Evolutionary conservation across 35 echinoderm and acorn worm species (phyloP).

Genomic region (Lytechinus variegatus): DNA sequence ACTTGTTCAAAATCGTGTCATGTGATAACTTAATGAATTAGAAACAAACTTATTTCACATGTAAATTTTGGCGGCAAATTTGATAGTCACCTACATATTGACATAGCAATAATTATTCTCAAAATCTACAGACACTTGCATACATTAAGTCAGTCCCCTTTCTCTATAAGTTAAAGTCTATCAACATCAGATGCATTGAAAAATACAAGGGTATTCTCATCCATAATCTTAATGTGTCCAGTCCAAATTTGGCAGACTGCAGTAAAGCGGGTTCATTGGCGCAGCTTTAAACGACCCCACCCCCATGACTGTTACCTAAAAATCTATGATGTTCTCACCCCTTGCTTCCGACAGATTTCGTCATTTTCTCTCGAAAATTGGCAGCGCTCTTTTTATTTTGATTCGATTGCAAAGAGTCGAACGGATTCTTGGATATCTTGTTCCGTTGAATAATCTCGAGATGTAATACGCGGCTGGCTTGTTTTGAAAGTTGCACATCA

Average conservation of each 20-base stretch:
- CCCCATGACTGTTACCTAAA: background rate
- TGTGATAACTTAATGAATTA: no score
- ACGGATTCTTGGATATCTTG: background rate
- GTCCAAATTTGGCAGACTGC: background rate
- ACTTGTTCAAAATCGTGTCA: no score
- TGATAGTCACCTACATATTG: no score
- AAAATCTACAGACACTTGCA: no score
- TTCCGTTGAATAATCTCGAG: background rate
- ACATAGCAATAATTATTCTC: no score
- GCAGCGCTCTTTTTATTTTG: background rate
- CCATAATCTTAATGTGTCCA: no score
- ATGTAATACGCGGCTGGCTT: background rate
- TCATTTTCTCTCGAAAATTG: background rate
- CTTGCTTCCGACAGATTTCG: background rate
- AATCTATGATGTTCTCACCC: background rate
- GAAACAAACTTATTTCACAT: no score
- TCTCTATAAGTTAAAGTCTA: no score
- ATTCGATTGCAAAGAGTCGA: background rate
- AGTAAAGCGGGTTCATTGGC: background rate
- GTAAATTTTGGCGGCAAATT: no score
- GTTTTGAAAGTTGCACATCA: background rate
- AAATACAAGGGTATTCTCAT: no score
- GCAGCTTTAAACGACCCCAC: background rate
- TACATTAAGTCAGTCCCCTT: no score
- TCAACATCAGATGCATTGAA: no score